phyloP scores from a whole-genome alignment of 92 coral and sea anemone genomes.

The Porites divaricata region DNA sequence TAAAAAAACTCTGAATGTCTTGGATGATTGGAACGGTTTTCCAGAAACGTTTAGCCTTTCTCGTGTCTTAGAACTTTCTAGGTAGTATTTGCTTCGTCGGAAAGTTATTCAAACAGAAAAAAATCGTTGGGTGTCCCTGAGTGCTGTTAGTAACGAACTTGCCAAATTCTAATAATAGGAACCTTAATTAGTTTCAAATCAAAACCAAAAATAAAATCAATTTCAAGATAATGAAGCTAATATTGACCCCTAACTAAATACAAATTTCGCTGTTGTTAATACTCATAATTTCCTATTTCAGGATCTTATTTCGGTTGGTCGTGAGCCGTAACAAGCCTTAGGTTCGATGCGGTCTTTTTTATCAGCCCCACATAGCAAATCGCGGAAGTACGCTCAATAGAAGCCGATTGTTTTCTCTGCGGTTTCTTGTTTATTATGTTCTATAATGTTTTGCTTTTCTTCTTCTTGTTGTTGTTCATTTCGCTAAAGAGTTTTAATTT shows the following conservation, averaged over 20 bases:
- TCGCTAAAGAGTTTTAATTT: background rate
- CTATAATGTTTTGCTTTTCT: no score
- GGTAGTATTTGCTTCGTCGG: no score
- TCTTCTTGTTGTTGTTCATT: background rate
- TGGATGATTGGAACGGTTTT: no score
- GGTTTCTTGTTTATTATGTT: background rate
- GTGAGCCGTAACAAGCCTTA: constrained; percentile 9
- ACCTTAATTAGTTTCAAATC: no score
- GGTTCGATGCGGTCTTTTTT: background rate
- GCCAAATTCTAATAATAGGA: no score
- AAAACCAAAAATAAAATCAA: background rate
- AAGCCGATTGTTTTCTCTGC: background rate
- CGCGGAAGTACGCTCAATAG: background rate
- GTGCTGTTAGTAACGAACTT: no score
- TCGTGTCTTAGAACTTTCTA: no score
- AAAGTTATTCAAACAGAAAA: no score
- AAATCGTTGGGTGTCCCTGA: no score
- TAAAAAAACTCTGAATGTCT: no score
- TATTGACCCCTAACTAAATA: background rate
- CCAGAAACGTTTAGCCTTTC: no score
- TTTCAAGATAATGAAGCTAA: background rate
- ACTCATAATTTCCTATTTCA: constrained; percentile 1
- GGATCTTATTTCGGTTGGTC: background rate
- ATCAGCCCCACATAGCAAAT: background rate
- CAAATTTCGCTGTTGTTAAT: background rate